Base-by-base conservation (phyloP, 2,797 vertebrate species). In the Hippopotamyrus pictus region DNA sequence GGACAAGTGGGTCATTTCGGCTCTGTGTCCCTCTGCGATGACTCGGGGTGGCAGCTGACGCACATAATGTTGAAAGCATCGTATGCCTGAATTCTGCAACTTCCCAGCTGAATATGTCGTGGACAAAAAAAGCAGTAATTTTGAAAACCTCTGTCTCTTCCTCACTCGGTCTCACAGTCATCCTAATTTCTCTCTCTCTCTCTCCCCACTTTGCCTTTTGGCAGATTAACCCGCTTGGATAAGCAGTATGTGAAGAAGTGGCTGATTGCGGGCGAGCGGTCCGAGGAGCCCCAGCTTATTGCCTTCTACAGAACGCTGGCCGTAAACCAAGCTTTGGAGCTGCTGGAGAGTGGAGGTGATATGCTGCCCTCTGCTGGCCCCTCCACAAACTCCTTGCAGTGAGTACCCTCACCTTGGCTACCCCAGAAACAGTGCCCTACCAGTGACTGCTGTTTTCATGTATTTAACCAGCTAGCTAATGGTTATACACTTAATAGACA, bases 231-330 rank as follows among this genome's bases (percentile, higher is more conserved):
- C 92, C 98, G 98, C 88, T 99, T 99, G 94, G 99, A 99, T 92
- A 99, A 99, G 96, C 99, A 98, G 91, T 99, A 99, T 0, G 94
- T 99, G 93, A 99, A 99, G 97, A 99, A 98, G 95, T 99, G 97
- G 92, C 96, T 99, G 95, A 99, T 99, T 0, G 97, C 96, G 0
- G 98, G 98, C 0, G 97, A 99, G 87, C 96, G 99, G 73, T 98
- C 97, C 90, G 99, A 96, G 92, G 98, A 99, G 94, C 99, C 98
- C 0, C 99, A 99, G 95, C 97, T 99, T 91, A 99, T 99, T 0
- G 98, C 99, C 86, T 99, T 99, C 96, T 99, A 99, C 93, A 98
- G 99, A 94, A 99, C 99, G 96, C 97, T 99, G 98, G 99, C 99
- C 94, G 97, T 99, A 96, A 99, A 99, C 93, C 97, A 99, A 92